Conservation (phyloP, 2,888 invertebrate genomes). For the Epistrophella euchroma region DNA sequence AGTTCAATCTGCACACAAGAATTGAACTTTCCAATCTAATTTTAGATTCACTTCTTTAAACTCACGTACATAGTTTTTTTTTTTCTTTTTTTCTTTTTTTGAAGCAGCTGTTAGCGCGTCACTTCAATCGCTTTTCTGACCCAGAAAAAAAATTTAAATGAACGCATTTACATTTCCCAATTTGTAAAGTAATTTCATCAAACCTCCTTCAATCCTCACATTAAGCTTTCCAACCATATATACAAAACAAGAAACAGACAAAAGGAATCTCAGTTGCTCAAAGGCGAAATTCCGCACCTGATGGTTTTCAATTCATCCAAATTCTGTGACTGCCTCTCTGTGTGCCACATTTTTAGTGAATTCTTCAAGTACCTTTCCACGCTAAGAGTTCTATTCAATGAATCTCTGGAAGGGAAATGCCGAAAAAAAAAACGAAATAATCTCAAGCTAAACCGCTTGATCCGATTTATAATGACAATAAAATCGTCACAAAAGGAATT, state of each 20-base stretch:
- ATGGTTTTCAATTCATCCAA: conserved; percentile 47
- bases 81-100: background rate
- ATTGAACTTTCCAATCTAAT: background rate
- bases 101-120: background rate
- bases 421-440: conserved; percentile 20
- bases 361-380: conserved; percentile 35
- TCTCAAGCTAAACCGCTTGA: conserved; percentile 68
- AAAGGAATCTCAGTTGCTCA: conserved; percentile 37
- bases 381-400: conserved; percentile 10
- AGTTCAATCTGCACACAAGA: background rate
- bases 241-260: conserved; percentile 29
- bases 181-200: conserved; percentile 71
- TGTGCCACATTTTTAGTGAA: conserved; percentile 41
- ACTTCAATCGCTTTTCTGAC: conserved; percentile 17
- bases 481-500: conserved; percentile 74
- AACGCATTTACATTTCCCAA: conserved; percentile 50
- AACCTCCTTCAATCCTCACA: conserved; percentile 25
- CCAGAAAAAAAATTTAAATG: background rate
- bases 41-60: background rate
- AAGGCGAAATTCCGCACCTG: conserved; percentile 74
- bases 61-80: background rate
- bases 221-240: background rate
- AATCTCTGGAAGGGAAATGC: background rate
- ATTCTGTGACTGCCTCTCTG: conserved; percentile 4
- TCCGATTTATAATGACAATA: conserved; percentile 76